Conservation (phyloP, 2,888 invertebrate species). For the Epinotia demarniana region DNA sequence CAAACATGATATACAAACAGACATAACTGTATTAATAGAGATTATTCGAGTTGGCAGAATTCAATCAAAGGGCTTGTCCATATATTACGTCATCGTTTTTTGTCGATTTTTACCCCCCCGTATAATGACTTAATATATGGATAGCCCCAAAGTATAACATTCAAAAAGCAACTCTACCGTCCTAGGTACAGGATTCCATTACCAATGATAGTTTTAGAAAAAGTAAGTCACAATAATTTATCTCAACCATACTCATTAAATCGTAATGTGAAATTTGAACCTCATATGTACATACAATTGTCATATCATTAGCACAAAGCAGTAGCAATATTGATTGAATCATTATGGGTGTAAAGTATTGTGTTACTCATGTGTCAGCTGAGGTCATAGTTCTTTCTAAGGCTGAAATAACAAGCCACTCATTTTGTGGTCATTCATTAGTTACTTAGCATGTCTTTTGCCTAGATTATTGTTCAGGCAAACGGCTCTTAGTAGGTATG, state of each 20-base stretch:
- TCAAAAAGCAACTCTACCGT: neutral
- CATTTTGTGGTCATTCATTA: neutral
- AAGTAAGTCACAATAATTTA: no score
- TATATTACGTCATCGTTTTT: no score
- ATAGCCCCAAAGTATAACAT: no score
- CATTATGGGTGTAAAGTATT: conserved; percentile 25
- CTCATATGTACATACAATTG: neutral
- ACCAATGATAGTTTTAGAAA: no score
- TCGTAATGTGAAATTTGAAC: conserved; percentile 32
- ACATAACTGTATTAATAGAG: neutral
- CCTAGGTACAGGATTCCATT: no score
- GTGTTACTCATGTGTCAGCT: conserved; percentile 22
- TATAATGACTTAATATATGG: no score
- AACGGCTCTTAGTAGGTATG: no score
- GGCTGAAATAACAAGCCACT: neutral
- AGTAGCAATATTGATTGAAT: conserved; percentile 32
- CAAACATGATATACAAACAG: neutral
- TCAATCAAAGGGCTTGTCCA: no score
- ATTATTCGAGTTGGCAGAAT: no score
- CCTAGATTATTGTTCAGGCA: no score
- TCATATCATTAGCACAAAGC: conserved; percentile 25
- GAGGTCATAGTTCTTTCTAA: conserved; percentile 9
- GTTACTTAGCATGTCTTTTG: neutral
- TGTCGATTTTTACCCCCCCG: no score
- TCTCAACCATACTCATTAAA: neutral